Conservation (phyloP, 2,888 invertebrate species). For the Pachymerium ferrugineum region DNA sequence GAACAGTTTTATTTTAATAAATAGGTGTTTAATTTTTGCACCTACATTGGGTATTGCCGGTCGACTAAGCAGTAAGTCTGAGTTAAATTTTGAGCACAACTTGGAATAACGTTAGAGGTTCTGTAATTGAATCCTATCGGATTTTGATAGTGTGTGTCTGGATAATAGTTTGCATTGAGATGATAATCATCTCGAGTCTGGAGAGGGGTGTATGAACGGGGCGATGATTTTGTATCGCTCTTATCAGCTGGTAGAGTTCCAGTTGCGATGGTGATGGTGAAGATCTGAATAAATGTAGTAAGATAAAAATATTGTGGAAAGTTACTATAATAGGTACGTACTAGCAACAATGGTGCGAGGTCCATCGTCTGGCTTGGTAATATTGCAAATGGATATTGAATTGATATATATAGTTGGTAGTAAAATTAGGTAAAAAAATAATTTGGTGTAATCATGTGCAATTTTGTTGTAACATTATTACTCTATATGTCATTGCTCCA, state of each 20-base stretch:
- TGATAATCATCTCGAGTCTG: background rate
- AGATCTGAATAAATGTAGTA: too few species aligned
- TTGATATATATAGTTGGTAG: background rate
- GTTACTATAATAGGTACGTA: too few species aligned
- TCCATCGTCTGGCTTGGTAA: background rate
- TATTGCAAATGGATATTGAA: background rate
- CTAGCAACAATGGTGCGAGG: background rate
- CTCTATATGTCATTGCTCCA: background rate
- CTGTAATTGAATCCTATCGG: background rate
- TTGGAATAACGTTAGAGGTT: background rate
- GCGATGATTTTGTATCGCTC: background rate
- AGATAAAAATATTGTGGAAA: too few species aligned
- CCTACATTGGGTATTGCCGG: background rate
- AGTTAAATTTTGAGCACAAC: background rate
- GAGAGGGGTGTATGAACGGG: background rate
- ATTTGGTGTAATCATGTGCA: background rate
- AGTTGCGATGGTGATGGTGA: too few species aligned
- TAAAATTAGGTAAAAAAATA: background rate
- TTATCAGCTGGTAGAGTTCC: background rate
- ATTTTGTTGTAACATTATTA: background rate
- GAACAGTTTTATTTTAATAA: background rate
- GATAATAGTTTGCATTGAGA: background rate
- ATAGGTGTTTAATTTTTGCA: too few species aligned
- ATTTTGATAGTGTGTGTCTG: background rate
- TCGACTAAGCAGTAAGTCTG: background rate